These are phyloP conservation scores for Cynopterus brachyotis DNA, from an alignment of 2,113 vertebrate genomes.

Conservation along the genomic window DNA sequence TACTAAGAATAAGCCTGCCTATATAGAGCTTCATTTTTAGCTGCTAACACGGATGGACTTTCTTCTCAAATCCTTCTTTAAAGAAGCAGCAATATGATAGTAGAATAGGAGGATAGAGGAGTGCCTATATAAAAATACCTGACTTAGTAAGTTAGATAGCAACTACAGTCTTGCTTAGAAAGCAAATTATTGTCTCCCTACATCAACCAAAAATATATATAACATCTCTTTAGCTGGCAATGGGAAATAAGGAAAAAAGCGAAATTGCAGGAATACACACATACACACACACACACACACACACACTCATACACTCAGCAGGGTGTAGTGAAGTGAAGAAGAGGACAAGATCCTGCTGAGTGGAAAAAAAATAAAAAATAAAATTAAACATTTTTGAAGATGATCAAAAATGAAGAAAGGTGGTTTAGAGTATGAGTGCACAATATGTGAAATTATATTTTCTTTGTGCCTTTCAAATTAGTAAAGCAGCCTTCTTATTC, in stretches of 20 bases:
- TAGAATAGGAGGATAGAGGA: not conserved
- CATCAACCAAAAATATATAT: not conserved
- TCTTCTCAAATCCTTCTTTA: not conserved
- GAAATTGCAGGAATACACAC: not conserved
- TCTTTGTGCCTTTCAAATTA: not conserved
- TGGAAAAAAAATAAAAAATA: not conserved
- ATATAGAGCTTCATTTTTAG: not conserved
- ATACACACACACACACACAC: too few species aligned
- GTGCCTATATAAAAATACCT: not conserved
- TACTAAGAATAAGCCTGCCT: not conserved
- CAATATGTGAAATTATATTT: not conserved
- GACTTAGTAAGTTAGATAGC: not conserved
- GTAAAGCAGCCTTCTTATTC: not conserved
- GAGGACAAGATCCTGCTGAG: not conserved
- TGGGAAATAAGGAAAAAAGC: not conserved
- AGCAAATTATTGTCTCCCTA: not conserved
- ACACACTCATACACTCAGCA: too few species aligned
- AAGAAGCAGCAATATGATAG: not conserved
- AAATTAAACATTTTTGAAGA: not conserved
- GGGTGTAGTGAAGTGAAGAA: fast-evolving
- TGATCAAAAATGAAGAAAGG: not conserved
- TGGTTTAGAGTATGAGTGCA: not conserved
- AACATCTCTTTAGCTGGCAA: not conserved
- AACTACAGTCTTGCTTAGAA: not conserved
- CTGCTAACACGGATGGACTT: not conserved